Conservation (phyloP, 2,113 vertebrate species). For the Limanda limanda region DNA sequence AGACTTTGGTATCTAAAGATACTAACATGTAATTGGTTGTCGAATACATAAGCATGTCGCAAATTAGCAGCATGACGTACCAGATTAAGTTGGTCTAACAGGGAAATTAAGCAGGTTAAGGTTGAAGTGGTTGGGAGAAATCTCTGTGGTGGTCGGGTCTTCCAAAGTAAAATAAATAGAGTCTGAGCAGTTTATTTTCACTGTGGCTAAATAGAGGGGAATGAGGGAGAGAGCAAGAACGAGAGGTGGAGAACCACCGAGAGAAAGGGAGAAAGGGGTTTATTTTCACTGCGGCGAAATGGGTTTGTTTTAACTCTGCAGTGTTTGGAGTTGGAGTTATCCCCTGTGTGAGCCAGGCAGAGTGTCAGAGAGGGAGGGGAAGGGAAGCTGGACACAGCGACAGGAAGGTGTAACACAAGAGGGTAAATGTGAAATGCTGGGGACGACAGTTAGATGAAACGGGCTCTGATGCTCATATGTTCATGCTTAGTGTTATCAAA, state of each 20-base stretch:
- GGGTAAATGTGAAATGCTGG: constrained; percentile 37
- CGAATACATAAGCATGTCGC: constrained; percentile 4
- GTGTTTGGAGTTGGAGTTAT: constrained; percentile 66
- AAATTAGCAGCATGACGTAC: constrained; percentile 41
- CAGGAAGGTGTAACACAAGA: constrained; percentile 62
- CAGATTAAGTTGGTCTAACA: constrained; percentile 47
- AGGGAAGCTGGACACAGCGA: constrained; percentile 36
- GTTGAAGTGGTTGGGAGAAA: constrained; percentile 63
- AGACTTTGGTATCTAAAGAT: neutral
- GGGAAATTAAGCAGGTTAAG: constrained; percentile 64
- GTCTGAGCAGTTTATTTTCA: constrained; percentile 72
- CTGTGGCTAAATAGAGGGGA: constrained; percentile 59
- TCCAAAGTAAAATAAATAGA: constrained; percentile 78
- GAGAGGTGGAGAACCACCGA: neutral
- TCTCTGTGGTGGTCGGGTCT: constrained; percentile 71
- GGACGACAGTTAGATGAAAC: neutral
- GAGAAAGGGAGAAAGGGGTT: constrained; percentile 52
- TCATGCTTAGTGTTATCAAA: constrained; percentile 69
- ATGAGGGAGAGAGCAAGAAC: constrained; percentile 13
- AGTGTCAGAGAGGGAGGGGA: constrained; percentile 38
- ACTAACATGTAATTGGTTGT: constrained; percentile 18
- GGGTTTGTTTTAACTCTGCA: constrained; percentile 72
- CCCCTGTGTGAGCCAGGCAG: constrained; percentile 43
- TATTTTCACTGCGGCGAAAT: constrained; percentile 76
- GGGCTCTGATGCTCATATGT: constrained; percentile 49